A percentile compares a stretch with the other conserved stretches of the same genome.
Evolutionary conservation across 2,113 vertebrate genomes (phyloP).

Genomic region (Alexandromys fortis): DNA sequence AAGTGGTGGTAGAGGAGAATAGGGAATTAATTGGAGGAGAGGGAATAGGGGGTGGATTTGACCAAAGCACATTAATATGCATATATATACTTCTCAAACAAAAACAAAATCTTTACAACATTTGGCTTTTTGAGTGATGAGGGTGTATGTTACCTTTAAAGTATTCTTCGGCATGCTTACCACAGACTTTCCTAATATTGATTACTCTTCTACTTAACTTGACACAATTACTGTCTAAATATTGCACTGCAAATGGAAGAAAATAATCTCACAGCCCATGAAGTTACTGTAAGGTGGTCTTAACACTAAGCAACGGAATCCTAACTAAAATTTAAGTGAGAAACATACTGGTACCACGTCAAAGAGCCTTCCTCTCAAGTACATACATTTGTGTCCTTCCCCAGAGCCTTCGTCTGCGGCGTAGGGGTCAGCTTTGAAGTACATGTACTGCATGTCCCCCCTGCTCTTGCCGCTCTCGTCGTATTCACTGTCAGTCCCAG

Average conservation of each 20-base stretch:
- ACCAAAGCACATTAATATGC: not conserved
- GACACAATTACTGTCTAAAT: constrained; percentile 1
- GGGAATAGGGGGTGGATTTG: not conserved
- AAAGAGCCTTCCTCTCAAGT: constrained; percentile 47
- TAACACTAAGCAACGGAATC: constrained; percentile 32
- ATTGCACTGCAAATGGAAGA: constrained; percentile 17
- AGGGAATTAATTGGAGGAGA: not conserved
- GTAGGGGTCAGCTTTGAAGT: constrained; percentile 94
- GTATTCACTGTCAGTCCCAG: constrained; percentile 98
- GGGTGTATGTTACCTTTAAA: not conserved
- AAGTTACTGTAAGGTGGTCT: not conserved
- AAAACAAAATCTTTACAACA: constrained; percentile 18
- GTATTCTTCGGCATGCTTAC: constrained; percentile 1
- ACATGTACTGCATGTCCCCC: constrained; percentile 92
- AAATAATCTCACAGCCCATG: constrained; percentile 29
- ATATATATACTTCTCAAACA: not conserved
- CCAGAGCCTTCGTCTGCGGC: constrained; percentile 89
- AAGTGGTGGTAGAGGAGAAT: no score
- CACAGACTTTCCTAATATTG: not conserved
- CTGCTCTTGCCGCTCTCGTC: constrained; percentile 98
- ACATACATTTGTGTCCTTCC: constrained; percentile 95
- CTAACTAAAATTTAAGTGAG: constrained; percentile 37
- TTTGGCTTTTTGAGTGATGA: not conserved
- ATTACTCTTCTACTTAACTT: constrained; percentile 18
- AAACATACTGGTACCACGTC: not conserved